Percentiles rank a stretch among this genome's conserved stretches.
These are phyloP conservation scores for Macrophya annulata DNA, from an alignment of 2,888 invertebrate genomes.

Conservation along the genomic window DNA sequence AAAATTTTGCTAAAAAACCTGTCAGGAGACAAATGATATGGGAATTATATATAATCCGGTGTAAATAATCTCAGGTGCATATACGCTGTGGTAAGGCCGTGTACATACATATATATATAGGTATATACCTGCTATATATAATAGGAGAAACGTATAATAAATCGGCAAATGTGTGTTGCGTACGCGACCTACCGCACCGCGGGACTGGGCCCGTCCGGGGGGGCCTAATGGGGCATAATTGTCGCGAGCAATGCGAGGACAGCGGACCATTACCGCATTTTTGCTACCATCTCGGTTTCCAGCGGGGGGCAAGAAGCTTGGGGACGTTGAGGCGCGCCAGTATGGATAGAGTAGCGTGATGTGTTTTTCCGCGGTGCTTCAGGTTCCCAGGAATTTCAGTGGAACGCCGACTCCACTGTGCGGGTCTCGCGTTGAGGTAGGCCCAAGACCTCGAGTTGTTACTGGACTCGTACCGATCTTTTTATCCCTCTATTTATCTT, in stretches of 20 bases:
- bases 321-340: slow-evolving; percentile 66
- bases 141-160: slow-evolving; percentile 67
- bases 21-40: background rate
- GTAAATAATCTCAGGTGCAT: background rate
- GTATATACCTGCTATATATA: background rate
- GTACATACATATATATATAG: no score
- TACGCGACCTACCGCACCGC: slow-evolving; percentile 77
- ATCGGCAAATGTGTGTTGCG: slow-evolving; percentile 67
- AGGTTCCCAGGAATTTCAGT: slow-evolving; percentile 75
- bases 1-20: background rate
- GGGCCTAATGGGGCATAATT: slow-evolving; percentile 79
- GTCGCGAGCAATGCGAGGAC: slow-evolving; percentile 79
- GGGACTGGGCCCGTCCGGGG: slow-evolving; percentile 67
- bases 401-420: slow-evolving; percentile 71
- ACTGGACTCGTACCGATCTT: slow-evolving; percentile 38
- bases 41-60: background rate
- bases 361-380: slow-evolving; percentile 61
- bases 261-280: slow-evolving; percentile 79
- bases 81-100: background rate
- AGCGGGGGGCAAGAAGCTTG: slow-evolving; percentile 62
- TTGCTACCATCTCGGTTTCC: slow-evolving; percentile 71
- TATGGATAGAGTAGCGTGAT: slow-evolving; percentile 47
- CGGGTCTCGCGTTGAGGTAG: slow-evolving; percentile 71
- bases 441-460: slow-evolving; percentile 63
- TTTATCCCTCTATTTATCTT: background rate